phyloP scores from a whole-genome alignment of 2,113 vertebrate species.

The Lasiurus cinereus region DNA sequence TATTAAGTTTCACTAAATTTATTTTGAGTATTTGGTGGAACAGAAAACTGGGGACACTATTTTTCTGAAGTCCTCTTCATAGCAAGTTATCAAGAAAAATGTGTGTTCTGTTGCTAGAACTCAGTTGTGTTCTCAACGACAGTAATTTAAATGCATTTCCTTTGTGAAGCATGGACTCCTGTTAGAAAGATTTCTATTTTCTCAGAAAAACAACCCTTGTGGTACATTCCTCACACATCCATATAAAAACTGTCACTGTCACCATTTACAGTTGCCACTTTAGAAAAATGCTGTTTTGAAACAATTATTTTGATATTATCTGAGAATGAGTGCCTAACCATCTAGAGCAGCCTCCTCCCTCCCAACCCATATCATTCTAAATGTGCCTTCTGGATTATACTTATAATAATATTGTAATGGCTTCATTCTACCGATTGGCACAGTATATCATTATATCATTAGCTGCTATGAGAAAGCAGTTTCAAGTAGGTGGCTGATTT shows the following conservation, averaged over 20 bases:
- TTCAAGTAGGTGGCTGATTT: slow-evolving; percentile 62
- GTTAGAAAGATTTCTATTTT: slow-evolving; percentile 53
- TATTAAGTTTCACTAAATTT: not conserved
- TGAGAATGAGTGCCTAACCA: slow-evolving; percentile 48
- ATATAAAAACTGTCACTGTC: slow-evolving; percentile 21
- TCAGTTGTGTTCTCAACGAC: not conserved
- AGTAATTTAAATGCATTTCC: slow-evolving; percentile 34
- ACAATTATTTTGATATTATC: slow-evolving; percentile 60
- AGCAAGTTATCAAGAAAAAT: not conserved
- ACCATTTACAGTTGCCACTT: slow-evolving; percentile 48
- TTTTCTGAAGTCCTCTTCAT: not conserved
- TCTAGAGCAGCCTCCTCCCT: slow-evolving; percentile 25
- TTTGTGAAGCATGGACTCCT: slow-evolving; percentile 42
- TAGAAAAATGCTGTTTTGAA: slow-evolving; percentile 43
- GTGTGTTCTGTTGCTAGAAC: not conserved
- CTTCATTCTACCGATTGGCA: slow-evolving; percentile 73
- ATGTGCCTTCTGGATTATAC: slow-evolving; percentile 70
- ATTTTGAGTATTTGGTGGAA: not conserved
- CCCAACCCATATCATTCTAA: slow-evolving; percentile 69
- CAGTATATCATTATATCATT: slow-evolving; percentile 79
- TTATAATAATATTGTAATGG: slow-evolving; percentile 71
- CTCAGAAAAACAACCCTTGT: slow-evolving; percentile 10
- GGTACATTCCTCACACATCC: not conserved
- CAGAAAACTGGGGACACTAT: not conserved
- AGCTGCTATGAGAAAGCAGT: slow-evolving; percentile 73